These are phyloP conservation scores for Tetramorium parvispinum DNA, from an alignment of 1,140 invertebrate species.

Conservation along the genomic window DNA sequence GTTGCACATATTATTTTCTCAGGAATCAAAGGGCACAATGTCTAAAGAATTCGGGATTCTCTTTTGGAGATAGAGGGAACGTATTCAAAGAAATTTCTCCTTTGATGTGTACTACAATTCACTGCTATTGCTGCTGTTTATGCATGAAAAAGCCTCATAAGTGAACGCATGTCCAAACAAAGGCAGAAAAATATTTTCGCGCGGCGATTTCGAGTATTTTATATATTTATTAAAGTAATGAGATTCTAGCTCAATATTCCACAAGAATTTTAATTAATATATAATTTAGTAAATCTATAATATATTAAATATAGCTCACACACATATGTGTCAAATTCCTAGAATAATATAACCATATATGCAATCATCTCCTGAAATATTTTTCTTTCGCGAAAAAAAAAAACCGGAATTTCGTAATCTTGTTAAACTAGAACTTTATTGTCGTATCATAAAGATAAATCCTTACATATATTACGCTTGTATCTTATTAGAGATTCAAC, in stretches of 20 bases:
- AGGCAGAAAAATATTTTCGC: slow-evolving; percentile 7
- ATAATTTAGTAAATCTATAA: neutral
- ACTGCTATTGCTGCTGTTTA: neutral
- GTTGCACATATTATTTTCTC: neutral
- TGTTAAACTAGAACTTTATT: neutral
- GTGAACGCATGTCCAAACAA: neutral
- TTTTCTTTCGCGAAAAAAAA: neutral
- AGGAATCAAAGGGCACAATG: neutral
- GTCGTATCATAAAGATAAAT: slow-evolving; percentile 1
- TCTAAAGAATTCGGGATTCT: neutral
- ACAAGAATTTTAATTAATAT: neutral
- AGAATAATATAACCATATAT: neutral
- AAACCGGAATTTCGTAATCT: neutral
- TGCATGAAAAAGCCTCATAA: neutral
- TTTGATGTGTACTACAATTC: neutral
- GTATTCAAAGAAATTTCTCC: slow-evolving; percentile 18
- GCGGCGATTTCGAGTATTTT: neutral
- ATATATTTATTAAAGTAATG: neutral
- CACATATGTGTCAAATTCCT: neutral
- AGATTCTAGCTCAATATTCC: neutral
- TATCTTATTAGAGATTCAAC: slow-evolving; percentile 24
- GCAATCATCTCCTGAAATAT: neutral
- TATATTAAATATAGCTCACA: neutral
- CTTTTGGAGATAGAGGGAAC: neutral
- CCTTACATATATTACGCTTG: neutral